These are phyloP conservation scores for Acanthaster planci DNA, from an alignment of 35 echinoderm and acorn worm species.

Conservation along the genomic window DNA sequence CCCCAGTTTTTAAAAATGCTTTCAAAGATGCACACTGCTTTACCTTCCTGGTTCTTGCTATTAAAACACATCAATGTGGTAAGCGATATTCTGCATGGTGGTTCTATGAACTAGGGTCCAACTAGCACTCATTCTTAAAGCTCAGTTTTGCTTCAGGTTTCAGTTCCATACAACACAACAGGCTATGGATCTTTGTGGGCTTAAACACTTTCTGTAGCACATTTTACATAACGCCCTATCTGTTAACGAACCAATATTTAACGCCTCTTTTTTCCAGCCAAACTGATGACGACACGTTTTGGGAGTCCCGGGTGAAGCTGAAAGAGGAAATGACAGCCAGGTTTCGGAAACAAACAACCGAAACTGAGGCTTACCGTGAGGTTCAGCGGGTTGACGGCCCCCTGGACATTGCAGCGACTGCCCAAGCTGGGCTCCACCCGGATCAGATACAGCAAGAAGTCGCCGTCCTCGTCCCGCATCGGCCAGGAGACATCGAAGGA, in stretches of 20 bases:
- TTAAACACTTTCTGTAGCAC: background rate
- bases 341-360: background rate
- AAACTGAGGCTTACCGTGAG: conserved; percentile 33
- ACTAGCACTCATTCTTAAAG: too few relatives aligned
- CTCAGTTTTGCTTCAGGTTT: too few relatives aligned
- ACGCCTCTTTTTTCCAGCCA: background rate
- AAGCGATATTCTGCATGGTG: too few relatives aligned
- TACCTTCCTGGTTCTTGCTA: too few relatives aligned
- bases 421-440: background rate
- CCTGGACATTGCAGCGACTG: conserved; percentile 20
- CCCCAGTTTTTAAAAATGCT: too few relatives aligned
- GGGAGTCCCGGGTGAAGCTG: background rate
- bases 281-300: background rate
- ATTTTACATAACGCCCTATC: background rate
- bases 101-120: too few relatives aligned
- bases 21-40: too few relatives aligned
- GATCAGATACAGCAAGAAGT: conserved; percentile 50
- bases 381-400: conserved; percentile 32
- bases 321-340: background rate
- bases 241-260: background rate
- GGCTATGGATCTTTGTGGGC: too few relatives aligned
- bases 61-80: too few relatives aligned
- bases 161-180: too few relatives aligned
- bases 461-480: background rate
- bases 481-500: conserved; percentile 41